Percentiles rank a stretch among this genome's conserved stretches.
Conservation (phyloP, 2,888 invertebrate genomes). For the Dascillus cervinus region DNA sequence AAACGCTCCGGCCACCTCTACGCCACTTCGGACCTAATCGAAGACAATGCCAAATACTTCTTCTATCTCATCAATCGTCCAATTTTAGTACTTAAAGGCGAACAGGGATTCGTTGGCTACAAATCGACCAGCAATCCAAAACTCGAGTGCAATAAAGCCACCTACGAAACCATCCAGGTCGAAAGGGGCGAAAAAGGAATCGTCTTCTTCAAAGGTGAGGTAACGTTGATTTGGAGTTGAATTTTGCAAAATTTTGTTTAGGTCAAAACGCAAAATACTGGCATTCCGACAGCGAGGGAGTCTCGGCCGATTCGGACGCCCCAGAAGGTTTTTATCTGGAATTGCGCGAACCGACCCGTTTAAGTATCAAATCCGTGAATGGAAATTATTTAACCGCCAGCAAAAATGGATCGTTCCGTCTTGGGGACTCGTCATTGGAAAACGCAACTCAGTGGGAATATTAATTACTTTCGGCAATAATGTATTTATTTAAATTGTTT, state of each 20-base stretch:
- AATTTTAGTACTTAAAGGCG: constrained; percentile 86
- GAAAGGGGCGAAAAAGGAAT: constrained; percentile 83
- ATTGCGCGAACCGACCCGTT: constrained; percentile 84
- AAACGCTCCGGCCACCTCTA: constrained; percentile 92
- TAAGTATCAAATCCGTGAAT: constrained; percentile 75
- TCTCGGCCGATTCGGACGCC: constrained; percentile 76
- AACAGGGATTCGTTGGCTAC: constrained; percentile 93
- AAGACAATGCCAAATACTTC: constrained; percentile 86
- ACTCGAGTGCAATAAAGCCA: constrained; percentile 92
- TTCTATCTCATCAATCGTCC: constrained; percentile 93
- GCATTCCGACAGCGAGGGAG: constrained; percentile 82
- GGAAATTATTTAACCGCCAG: constrained; percentile 79
- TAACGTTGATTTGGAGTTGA: too few species aligned
- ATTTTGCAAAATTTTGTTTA: too few species aligned
- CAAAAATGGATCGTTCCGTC: constrained; percentile 85
- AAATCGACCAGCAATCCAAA: constrained; percentile 70
- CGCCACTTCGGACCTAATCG: constrained; percentile 75
- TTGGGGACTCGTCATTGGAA: constrained; percentile 69
- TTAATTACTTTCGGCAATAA: constrained; percentile 42
- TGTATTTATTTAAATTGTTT: background rate
- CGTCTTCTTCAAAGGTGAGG: constrained; percentile 82
- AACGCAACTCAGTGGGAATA: constrained; percentile 92
- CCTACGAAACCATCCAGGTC: constrained; percentile 87
- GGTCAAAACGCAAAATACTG: constrained; percentile 92
- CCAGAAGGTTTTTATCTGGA: constrained; percentile 87